A percentile compares a stretch with the other conserved stretches of the same genome.
These are phyloP conservation scores for Lepetodrilus schrolli DNA, from an alignment of 2,888 invertebrate species.

Conservation along the genomic window DNA sequence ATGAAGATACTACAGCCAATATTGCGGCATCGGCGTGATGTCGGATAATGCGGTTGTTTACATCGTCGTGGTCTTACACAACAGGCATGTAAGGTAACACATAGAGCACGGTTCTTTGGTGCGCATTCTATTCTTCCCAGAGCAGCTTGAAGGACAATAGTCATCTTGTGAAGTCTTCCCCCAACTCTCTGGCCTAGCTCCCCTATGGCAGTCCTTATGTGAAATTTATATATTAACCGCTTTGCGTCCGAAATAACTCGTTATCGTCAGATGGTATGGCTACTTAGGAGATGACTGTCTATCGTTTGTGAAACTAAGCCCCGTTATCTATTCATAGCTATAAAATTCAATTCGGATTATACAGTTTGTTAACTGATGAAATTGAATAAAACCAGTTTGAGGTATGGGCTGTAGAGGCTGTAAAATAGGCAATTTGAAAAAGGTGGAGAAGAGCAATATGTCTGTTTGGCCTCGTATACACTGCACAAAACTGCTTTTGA, in stretches of 20 bases:
- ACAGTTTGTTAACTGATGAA: neutral
- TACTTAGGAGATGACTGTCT: neutral
- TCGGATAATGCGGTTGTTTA: neutral
- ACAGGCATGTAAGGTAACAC: neutral
- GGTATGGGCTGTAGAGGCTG: too few relatives aligned
- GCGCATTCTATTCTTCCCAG: neutral
- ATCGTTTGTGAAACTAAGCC: slow-evolving; percentile 11
- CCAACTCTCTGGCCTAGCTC: neutral
- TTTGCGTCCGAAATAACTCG: neutral
- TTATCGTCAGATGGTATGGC: neutral
- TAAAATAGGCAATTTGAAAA: too few relatives aligned
- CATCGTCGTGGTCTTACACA: neutral
- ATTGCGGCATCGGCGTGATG: neutral
- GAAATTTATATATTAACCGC: neutral
- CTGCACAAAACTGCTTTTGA: neutral
- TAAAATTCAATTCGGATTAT: neutral
- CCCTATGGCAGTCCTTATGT: neutral
- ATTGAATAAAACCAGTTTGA: neutral
- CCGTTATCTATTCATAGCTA: neutral
- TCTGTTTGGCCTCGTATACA: too few relatives aligned
- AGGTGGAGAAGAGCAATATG: too few relatives aligned
- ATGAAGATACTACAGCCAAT: neutral
- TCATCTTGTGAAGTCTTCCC: neutral
- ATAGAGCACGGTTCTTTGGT: neutral
- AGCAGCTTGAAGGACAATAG: neutral